These are phyloP conservation scores for Andrena dorsata DNA, from an alignment of 2,888 invertebrate genomes.

Conservation along the genomic window DNA sequence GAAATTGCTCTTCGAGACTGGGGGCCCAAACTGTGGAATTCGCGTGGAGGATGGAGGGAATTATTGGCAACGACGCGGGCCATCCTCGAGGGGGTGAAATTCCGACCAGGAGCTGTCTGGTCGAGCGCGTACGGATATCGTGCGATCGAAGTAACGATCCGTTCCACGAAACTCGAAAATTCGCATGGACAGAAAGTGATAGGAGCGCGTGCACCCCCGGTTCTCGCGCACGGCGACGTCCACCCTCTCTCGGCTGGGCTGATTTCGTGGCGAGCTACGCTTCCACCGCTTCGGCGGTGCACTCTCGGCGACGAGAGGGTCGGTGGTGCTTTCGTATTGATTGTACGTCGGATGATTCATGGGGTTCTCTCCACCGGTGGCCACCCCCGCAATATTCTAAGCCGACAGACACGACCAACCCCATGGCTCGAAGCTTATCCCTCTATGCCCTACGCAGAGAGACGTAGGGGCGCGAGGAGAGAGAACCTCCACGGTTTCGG, in stretches of 20 bases:
- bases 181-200: conserved; percentile 28
- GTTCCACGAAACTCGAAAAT: conserved; percentile 55
- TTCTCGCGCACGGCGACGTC: neutral
- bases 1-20: too few species aligned
- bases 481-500: conserved; percentile 35
- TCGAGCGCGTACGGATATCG: neutral
- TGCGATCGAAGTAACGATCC: conserved; percentile 49
- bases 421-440: conserved; percentile 66
- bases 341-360: conserved; percentile 84
- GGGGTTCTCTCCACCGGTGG: conserved; percentile 69
- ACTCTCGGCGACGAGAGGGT: conserved; percentile 68
- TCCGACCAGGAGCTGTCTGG: neutral
- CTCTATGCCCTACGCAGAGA: conserved; percentile 30
- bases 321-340: conserved; percentile 80
- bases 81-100: conserved; percentile 6
- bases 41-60: neutral
- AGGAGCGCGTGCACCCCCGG: neutral
- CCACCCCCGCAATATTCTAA: conserved; percentile 79
- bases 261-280: conserved; percentile 57
- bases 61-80: conserved; percentile 4
- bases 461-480: conserved; percentile 44
- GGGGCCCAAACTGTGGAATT: too few species aligned
- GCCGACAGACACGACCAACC: conserved; percentile 71
- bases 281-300: conserved; percentile 67
- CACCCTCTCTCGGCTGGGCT: conserved; percentile 33